These are phyloP conservation scores for Diplodus puntazzo DNA, from an alignment of 2,797 vertebrate species.

Conservation along the genomic window DNA sequence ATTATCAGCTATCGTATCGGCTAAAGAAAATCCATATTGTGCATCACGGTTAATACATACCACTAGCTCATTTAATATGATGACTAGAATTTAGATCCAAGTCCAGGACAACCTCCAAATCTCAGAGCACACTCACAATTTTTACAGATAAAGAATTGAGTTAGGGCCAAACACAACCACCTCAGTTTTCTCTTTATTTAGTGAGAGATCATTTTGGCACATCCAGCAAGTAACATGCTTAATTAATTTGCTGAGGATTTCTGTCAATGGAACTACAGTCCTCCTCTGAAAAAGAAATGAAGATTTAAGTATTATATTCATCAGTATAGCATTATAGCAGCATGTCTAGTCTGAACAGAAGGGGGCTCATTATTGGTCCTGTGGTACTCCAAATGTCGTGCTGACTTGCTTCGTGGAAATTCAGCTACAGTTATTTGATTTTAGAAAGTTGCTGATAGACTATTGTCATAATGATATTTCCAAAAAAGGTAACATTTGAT, in stretches of 20 bases:
- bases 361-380: not conserved
- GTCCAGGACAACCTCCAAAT: not conserved
- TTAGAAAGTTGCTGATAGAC: not conserved
- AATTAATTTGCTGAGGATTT: not conserved
- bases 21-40: too few relatives aligned
- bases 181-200: not conserved
- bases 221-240: not conserved
- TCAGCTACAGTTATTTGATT: not conserved
- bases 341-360: not conserved
- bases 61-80: not conserved
- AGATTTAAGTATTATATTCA: not conserved
- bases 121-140: not conserved
- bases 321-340: not conserved
- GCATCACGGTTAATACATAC: not conserved
- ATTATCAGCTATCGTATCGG: too few relatives aligned
- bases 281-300: not conserved
- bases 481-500: not conserved
- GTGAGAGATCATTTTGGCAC: not conserved
- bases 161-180: too few relatives aligned
- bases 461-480: not conserved
- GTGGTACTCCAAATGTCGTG: not conserved
- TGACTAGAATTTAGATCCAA: not conserved
- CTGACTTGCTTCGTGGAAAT: too few relatives aligned
- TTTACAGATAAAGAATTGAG: not conserved
- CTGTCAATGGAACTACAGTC: not conserved